phyloP scores from a whole-genome alignment of 1,140 invertebrate species.

The Drosophila lacteicornis region DNA sequence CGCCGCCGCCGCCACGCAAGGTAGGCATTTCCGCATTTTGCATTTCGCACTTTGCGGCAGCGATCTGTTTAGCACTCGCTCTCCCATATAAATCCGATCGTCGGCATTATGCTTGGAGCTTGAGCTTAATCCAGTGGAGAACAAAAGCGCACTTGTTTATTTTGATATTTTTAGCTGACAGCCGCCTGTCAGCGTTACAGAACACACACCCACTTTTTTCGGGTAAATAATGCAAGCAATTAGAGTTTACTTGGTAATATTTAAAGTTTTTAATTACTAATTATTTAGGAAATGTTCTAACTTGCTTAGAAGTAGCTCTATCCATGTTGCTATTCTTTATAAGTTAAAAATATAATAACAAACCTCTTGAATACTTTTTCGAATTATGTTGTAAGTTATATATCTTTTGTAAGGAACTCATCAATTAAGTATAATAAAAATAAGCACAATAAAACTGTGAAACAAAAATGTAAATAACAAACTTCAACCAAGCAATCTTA shows the following conservation, averaged over 20 bases:
- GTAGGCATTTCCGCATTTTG: conserved; percentile 69
- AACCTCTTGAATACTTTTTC: too few relatives aligned
- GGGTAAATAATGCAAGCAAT: conserved; percentile 16
- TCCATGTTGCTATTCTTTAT: neutral
- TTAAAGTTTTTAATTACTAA: neutral
- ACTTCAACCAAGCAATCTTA: too few relatives aligned
- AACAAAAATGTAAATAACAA: too few relatives aligned
- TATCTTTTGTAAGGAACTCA: neutral
- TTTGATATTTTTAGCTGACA: conserved; percentile 70
- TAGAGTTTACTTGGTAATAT: conserved; percentile 6
- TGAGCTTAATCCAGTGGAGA: conserved; percentile 59
- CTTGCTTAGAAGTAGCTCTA: neutral
- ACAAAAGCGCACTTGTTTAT: conserved; percentile 72
- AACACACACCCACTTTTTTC: conserved; percentile 53
- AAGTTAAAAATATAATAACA: neutral
- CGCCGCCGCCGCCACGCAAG: conserved; percentile 21
- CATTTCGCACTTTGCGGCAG: conserved; percentile 49
- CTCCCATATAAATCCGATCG: conserved; percentile 36
- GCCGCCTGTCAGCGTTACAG: conserved; percentile 21
- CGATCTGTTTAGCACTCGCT: conserved; percentile 49
- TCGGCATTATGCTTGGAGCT: conserved; percentile 32
- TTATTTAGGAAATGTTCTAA: neutral
- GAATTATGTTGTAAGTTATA: too few relatives aligned
- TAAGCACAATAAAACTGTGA: too few relatives aligned
- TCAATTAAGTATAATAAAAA: too few relatives aligned